Evolutionary conservation across 2,797 vertebrate genomes (phyloP), one percentile per base, ranked within the genome.

Genomic region (Clarias fuscus): DNA sequence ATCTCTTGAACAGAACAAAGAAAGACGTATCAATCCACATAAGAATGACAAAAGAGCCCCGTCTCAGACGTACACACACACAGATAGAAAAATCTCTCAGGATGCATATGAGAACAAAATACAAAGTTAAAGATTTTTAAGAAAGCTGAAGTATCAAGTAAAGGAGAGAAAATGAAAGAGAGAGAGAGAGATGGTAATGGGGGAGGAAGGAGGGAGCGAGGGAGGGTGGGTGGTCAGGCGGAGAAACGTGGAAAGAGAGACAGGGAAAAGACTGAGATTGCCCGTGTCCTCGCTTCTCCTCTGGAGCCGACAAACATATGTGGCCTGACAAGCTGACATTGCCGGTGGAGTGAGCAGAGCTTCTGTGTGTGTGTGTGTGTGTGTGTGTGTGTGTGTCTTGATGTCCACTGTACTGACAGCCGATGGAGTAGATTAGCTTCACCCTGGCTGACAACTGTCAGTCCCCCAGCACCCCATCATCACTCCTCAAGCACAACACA

Each of bases 321-420:
- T 94, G 94, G 92, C 91, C 94, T 96, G 95, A 96, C 95, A 96
- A 95, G 92, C 95, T 95, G 94, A 95, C 95, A 95, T 95, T 95
- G 94, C 93, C 94, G 73, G 85, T 40, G 81, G 89, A 83, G 82
- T 85, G 86, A 85, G 85, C 86, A 84, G 88, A 85, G 68, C 65
- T 62, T 76, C 30, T 62, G 65, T 73, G 67, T 37, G 82, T 61
- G 18, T 61, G 72, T 80, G 71, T 58, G 82, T 80, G 71, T 83
- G 61, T 33, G 81, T 43, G 72, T 53, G 81, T 61, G 37, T 71
- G 70, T 84, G 59, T 68, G 62, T 79, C 85, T 89, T 94, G 93
- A 95, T 93, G 92, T 95, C 92, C 88, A 89, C 17, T 53, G 89
- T 88, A 92, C 91, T 95, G 94, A 95, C 95, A 95, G 94, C 91